phyloP scores from a whole-genome alignment of 2,797 vertebrate species.

The Avahi laniger region DNA sequence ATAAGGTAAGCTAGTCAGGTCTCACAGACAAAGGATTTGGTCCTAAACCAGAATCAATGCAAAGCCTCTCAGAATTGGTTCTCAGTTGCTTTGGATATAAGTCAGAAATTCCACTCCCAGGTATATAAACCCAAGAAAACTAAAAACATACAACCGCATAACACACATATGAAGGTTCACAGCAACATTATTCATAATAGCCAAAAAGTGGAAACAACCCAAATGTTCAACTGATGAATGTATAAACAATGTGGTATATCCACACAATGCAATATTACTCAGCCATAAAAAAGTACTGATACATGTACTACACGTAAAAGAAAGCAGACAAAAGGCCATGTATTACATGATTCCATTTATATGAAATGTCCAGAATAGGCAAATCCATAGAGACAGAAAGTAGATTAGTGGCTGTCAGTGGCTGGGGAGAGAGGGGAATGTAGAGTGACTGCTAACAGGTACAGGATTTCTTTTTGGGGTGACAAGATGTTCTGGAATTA shows the following conservation, averaged over 20 bases:
- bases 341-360: not conserved
- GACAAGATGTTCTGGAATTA: not conserved
- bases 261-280: not conserved
- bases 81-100: not conserved
- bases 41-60: not conserved
- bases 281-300: not conserved
- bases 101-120: not conserved
- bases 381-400: not conserved
- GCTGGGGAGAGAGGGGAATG: not conserved
- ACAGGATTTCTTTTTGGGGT: not conserved
- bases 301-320: not conserved
- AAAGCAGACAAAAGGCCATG: not conserved
- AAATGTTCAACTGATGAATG: not conserved
- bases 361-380: not conserved
- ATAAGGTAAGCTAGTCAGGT: not conserved
- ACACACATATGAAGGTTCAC: not conserved
- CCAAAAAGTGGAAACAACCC: not conserved
- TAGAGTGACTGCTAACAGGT: not conserved
- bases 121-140: not conserved
- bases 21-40: not conserved
- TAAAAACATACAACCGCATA: not conserved
- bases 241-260: not conserved
- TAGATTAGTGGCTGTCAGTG: not conserved
- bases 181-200: not conserved
- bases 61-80: conserved; percentile 1